Evolutionary conservation across 2,888 invertebrate genomes (phyloP).

Genomic region (Busseola fusca): DNA sequence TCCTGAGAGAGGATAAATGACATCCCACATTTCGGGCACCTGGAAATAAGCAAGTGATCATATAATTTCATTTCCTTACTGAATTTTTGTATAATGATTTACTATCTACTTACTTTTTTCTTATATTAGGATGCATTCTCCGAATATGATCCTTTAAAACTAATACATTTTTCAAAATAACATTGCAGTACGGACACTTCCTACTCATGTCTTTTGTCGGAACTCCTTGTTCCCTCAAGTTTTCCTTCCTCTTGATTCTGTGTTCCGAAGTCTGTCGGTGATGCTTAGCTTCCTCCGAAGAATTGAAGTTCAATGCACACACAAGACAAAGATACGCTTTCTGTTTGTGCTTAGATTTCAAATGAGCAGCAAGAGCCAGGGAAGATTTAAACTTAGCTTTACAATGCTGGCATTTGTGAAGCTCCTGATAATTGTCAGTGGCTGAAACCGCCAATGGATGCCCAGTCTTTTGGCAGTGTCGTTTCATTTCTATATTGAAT

Average conservation of each 20-base stretch:
- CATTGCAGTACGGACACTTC: constrained; percentile 90
- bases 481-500: constrained; percentile 92
- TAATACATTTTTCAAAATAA: constrained; percentile 85
- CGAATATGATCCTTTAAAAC: constrained; percentile 90
- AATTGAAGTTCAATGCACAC: constrained; percentile 90
- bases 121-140: constrained; percentile 89
- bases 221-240: constrained; percentile 77
- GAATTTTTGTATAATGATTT: not conserved
- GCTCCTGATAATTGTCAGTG: constrained; percentile 91
- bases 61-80: not conserved
- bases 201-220: constrained; percentile 80
- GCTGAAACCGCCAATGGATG: constrained; percentile 87
- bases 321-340: constrained; percentile 91
- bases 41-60: constrained; percentile 70
- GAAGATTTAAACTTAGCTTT: constrained; percentile 89
- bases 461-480: constrained; percentile 88
- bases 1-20: constrained; percentile 92
- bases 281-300: constrained; percentile 89
- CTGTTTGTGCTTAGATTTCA: constrained; percentile 89
- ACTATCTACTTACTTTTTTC: constrained; percentile 87
- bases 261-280: constrained; percentile 92
- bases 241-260: constrained; percentile 88
- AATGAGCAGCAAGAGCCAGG: constrained; percentile 91
- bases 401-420: constrained; percentile 90
- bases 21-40: constrained; percentile 92